Evolutionary conservation across 2,888 invertebrate genomes (phyloP).

Genomic region (Nymphalis c-album): DNA sequence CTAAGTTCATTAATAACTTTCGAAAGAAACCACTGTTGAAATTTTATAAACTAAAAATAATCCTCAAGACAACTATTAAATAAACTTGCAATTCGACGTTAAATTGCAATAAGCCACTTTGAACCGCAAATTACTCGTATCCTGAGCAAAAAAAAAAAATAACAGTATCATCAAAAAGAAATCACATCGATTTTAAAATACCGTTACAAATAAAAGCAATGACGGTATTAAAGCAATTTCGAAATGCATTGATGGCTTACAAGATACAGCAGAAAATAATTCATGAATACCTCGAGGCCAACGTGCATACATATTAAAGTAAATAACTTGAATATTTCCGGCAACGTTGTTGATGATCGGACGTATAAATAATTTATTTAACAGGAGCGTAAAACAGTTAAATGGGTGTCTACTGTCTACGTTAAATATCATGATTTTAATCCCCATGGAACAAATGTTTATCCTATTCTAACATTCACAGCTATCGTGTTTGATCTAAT

Average conservation of each 20-base stretch:
- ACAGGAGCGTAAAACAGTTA: neutral
- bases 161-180: neutral
- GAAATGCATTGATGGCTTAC: slow-evolving; percentile 11
- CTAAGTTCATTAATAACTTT: too few relatives aligned
- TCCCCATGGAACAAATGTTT: too few relatives aligned
- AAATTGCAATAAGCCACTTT: too few relatives aligned
- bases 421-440: neutral
- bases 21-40: too few relatives aligned
- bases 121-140: too few relatives aligned
- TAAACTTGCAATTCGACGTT: too few relatives aligned
- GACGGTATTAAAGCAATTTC: slow-evolving; percentile 7
- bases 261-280: slow-evolving; percentile 4
- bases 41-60: too few relatives aligned
- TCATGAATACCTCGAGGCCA: slow-evolving; percentile 9
- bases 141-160: too few relatives aligned
- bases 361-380: slow-evolving; percentile 11
- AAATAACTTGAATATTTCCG: slow-evolving; percentile 13
- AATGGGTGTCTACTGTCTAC: slow-evolving; percentile 1
- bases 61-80: too few relatives aligned
- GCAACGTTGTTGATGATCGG: slow-evolving; percentile 11
- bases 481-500: too few relatives aligned
- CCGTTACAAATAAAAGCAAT: slow-evolving; percentile 4
- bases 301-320: slow-evolving; percentile 9
- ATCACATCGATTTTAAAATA: slow-evolving; percentile 1
- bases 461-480: too few relatives aligned